Conservation (phyloP, 2,113 vertebrate species). For the Peromyscus leucopus region DNA sequence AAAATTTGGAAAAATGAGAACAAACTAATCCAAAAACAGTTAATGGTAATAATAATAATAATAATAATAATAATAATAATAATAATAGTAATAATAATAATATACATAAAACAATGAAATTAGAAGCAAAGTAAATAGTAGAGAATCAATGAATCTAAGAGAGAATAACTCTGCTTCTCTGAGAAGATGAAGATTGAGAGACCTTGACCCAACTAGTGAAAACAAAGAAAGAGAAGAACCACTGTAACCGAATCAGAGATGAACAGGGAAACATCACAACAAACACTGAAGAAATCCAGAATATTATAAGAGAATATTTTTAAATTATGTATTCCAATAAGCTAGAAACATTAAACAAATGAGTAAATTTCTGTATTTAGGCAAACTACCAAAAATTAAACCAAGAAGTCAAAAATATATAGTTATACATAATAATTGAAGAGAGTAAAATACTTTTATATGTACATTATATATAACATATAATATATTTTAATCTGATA, state of each 20-base stretch:
- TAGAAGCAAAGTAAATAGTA: background rate
- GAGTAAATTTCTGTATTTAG: background rate
- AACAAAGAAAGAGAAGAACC: background rate
- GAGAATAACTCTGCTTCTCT: background rate
- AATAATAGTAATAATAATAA: no score
- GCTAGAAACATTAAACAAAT: background rate
- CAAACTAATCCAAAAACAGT: background rate
- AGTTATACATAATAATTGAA: background rate
- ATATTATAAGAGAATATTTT: background rate
- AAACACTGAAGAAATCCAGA: background rate
- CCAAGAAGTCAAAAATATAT: background rate
- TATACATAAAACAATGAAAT: background rate
- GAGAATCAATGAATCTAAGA: background rate
- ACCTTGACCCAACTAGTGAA: background rate
- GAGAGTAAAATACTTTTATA: background rate
- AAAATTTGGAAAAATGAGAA: background rate
- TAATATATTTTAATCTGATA: no score
- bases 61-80: background rate
- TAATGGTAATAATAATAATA: background rate
- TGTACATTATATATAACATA: no score
- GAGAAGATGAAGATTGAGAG: background rate
- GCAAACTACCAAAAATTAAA: background rate
- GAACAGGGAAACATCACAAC: background rate
- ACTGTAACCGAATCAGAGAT: background rate
- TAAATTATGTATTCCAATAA: background rate